Evolutionary conservation across 2,888 invertebrate genomes (phyloP), one percentile per base, ranked within the genome.

Genomic region (Monoplex corrugatus): DNA sequence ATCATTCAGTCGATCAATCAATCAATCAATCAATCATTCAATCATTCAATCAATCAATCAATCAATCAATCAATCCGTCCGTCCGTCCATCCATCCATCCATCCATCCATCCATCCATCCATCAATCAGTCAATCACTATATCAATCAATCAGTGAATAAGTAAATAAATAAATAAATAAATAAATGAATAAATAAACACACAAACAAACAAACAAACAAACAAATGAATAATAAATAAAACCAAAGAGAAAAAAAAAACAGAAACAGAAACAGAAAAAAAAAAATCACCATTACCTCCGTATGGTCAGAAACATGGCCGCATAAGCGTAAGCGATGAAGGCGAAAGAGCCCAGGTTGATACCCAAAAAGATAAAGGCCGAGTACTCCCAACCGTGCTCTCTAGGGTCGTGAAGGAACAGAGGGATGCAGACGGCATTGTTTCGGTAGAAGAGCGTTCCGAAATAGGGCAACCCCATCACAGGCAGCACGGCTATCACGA

Each of bases 351-450:
- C 23, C 10, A 87, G 84, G 84, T 84, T 87, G 85, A 89, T 13
- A 72, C 78, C 72, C 44, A 83, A 13, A 50, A 83, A 83, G 50
- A 87, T 90, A 75, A 91, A 89, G 19, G 88, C 87, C 32, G 91
- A 91, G 32, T 91, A 90, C 38, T 87, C 85, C 45, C 87, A 91
- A 78, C 92, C 92, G 32, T 87, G 87, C 13, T 38, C 89, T n/a
- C 72, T 68, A 0, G 92, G 91, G 0, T 91, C 89, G 80, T 92
- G 90, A 19, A 92, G 85, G 86, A 91, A 91, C 63, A 92, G 85
- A 5, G 92, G 92, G 43, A 92, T 88, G 89, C 92, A 92, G 44
- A 91, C 90, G 57, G 89, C 92, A 75, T 92, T 92, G 50, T 87
- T 88, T 43, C 89, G 84, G 88, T 91, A 92, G 83, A 91, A 92